Conservation (phyloP, 2,797 vertebrate species). For the Sebastes aleutianus region DNA sequence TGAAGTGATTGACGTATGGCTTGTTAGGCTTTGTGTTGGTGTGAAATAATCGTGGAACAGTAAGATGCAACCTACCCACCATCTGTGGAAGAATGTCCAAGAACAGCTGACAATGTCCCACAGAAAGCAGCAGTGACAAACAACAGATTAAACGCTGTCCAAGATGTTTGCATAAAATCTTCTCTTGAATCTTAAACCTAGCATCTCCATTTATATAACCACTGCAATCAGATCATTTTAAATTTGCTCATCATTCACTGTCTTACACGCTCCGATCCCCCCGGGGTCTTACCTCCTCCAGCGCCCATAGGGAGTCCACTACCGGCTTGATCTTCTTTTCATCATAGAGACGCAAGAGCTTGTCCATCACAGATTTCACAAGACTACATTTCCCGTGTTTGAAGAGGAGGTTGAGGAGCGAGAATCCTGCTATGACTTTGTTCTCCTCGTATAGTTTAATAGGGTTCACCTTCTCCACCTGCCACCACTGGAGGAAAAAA, state of each 20-base stretch:
- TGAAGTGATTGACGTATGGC: constrained; percentile 32
- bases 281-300: constrained; percentile 92
- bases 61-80: constrained; percentile 68
- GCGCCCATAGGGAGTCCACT: constrained; percentile 97
- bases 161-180: constrained; percentile 7
- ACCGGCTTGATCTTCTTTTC: constrained; percentile 96
- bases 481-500: constrained; percentile 91
- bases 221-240: not conserved
- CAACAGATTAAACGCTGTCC: constrained; percentile 22
- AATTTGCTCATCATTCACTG: not conserved
- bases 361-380: constrained; percentile 89
- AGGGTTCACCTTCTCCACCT: constrained; percentile 99
- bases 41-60: constrained; percentile 46
- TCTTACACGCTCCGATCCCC: not conserved
- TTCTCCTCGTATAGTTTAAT: constrained; percentile 99
- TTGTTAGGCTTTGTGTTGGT: constrained; percentile 44
- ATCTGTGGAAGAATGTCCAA: constrained; percentile 57
- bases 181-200: constrained; percentile 1
- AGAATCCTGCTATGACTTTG: constrained; percentile 98
- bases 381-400: constrained; percentile 89
- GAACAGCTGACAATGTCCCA: constrained; percentile 57
- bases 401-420: constrained; percentile 96
- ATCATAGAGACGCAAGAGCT: constrained; percentile 88
- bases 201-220: not conserved
- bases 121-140: constrained; percentile 26